Evolutionary conservation across 35 echinoderm and acorn worm genomes (phyloP), one percentile per base, ranked within the genome.

Genomic region (Ophiothrix spiculata): DNA sequence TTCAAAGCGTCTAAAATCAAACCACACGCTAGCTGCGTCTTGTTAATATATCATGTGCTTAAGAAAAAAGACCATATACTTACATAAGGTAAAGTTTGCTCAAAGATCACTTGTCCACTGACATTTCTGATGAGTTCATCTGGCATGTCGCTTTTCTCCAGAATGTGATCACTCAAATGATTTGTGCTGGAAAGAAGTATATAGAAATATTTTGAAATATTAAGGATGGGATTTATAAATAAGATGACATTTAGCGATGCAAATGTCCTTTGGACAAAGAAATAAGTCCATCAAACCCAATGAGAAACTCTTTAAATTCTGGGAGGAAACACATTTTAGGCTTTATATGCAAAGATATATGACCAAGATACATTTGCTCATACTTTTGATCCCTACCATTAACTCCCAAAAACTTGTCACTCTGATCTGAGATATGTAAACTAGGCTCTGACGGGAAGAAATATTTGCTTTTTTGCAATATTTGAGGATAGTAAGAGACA

Each of bases 121-220:
- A 92, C 91, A 79, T 92, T 75, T 3, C 85, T 56, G n/a, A 92
- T 92, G 16, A 92, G 79, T 39, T 92, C 85, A 79, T 88, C 91
- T 29, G 91, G 91, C 76, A 92, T 83, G 33, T 92, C 85, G 23
- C 79, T 78, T 16, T 32, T 69, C 38, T 92, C 85, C 37, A 77
- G 38, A 83, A 92, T 88, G 54, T 88, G 88, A 74, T 92, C 91
- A 36, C 23, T 32, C 33, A 63, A 0, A 38, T 88, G 64, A 36
- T 92, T 92, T 17, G 56, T 42, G 38, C 91, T 92, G 56, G 21
- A 77, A 12, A 25, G 29, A 69, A n/a, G 60, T 10, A 10, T 4
- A 69, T 25, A 69, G 60, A n/a, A n/a, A 12, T 12, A n/a, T 25
- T 12, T 69, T 69, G 16, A 12, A 12, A 25, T 4, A n/a, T 69